Base-by-base conservation (phyloP, 2,888 invertebrate genomes). In the Ormia ochracea region DNA sequence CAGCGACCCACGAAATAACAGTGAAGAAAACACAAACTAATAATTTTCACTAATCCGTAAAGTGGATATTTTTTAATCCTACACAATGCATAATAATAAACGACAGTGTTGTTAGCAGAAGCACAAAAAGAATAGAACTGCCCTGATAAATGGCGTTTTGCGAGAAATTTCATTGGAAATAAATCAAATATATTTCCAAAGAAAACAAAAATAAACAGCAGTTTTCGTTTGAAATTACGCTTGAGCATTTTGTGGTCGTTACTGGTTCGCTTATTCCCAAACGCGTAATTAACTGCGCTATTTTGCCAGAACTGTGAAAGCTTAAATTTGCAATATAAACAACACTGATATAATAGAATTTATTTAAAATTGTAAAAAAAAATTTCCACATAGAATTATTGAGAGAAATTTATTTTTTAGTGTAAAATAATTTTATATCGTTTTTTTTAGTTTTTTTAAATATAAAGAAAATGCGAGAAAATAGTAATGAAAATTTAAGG, bases 21-120 rank as follows among this genome's bases (percentile, higher is more conserved):
- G 50, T 31, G 59, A 63, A 17, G 17, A 12, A 28, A 50, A 28
- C 9, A 54, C 31, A 54, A 66, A 58, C 50, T 56, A 66, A 50
- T 68, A 68, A 12, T 68, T 54, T 68, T 31, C 14, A 26, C 45
- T 54, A 61, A 68, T 54, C 61, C 54, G 45, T 52, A 38, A 41
- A 54, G 43, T 28, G 28, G 31, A n/a, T 31, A 9, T 9, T 41
- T 59, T 58, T 59, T 59, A 50, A 70, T 50, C 45, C 59, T n/a
- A 28, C 5, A 19, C 7, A 9, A 58, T 23, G 17, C 17, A 28
- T n/a, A 68, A 56, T 45, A 56, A 56, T 36, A 45, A 21, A 23
- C 45, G 23, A 56, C 2, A 14, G 17, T 26, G 14, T 2, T 28
- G 0, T n/a, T 3, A 45, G n/a, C n/a, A 28, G 1, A 52, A 58